These are phyloP conservation scores for Crotalus viridis DNA, from an alignment of 2,113 vertebrate genomes.

Conservation along the genomic window DNA sequence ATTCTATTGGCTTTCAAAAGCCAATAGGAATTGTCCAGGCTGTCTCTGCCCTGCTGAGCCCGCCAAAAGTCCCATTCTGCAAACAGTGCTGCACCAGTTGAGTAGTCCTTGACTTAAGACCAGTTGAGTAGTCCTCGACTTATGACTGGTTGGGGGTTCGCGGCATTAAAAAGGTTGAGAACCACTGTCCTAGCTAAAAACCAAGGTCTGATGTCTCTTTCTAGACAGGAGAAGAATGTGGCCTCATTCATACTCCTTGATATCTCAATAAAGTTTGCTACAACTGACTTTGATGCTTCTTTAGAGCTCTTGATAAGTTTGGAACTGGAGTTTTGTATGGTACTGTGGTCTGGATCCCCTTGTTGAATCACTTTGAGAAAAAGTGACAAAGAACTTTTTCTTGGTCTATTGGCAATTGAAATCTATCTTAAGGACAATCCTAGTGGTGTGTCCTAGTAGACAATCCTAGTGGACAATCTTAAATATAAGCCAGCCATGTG, in stretches of 20 bases:
- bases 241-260: background rate
- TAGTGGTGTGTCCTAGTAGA: too few species aligned
- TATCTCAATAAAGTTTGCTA: background rate
- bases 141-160: too few species aligned
- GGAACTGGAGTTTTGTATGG: background rate
- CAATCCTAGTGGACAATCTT: too few species aligned
- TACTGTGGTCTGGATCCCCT: background rate
- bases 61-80: too few species aligned
- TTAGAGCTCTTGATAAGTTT: background rate
- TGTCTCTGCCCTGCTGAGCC: too few species aligned
- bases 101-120: too few species aligned
- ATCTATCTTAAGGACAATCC: background rate
- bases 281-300: background rate
- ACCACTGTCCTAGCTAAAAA: background rate
- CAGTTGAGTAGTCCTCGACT: too few species aligned
- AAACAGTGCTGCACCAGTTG: too few species aligned
- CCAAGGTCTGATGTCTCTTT: background rate
- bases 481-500: too few species aligned
- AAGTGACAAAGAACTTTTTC: background rate
- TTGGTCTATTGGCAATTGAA: background rate
- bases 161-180: too few species aligned
- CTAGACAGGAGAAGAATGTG: background rate
- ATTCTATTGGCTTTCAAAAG: too few species aligned
- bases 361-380: background rate
- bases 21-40: too few species aligned